Percentiles rank a stretch among this genome's conserved stretches.
Evolutionary conservation across 2,888 invertebrate species (phyloP).

Genomic region (Macrosiphum euphorbiae): DNA sequence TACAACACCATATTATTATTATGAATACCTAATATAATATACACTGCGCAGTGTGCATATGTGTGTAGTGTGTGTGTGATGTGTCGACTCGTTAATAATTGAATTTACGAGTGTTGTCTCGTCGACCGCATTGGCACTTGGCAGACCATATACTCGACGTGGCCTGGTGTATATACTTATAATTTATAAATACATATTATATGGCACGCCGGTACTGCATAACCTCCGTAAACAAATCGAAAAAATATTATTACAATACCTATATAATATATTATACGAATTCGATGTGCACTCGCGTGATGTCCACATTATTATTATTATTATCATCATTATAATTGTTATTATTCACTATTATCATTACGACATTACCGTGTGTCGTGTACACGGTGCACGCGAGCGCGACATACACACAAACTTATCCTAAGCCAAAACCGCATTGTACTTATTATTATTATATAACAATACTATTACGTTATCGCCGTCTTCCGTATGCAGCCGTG

Average conservation of each 20-base stretch:
- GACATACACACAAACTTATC: not conserved
- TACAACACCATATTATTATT: constrained; percentile 10
- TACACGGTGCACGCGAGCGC: not conserved
- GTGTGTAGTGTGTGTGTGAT: not conserved
- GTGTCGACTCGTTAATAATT: constrained; percentile 43
- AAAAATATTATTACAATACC: not conserved
- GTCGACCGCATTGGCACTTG: not conserved
- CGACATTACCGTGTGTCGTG: not conserved
- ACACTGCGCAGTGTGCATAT: constrained; percentile 2
- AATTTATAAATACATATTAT: not conserved
- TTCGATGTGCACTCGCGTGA: not conserved
- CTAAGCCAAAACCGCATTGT: not conserved
- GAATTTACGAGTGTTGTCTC: constrained; percentile 43
- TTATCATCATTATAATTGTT: not conserved
- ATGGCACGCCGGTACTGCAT: not conserved
- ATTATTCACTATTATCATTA: not conserved
- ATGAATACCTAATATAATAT: not conserved
- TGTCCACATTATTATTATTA: not conserved
- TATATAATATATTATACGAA: not conserved
- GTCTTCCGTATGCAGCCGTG: not conserved
- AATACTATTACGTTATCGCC: not conserved
- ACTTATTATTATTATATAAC: not conserved
- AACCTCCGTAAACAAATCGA: not conserved
- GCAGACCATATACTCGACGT: not conserved
- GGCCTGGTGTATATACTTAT: not conserved